Evolutionary conservation across 2,113 vertebrate species (phyloP), one percentile per base, ranked within the genome.

Genomic region (Cololabis saira): DNA sequence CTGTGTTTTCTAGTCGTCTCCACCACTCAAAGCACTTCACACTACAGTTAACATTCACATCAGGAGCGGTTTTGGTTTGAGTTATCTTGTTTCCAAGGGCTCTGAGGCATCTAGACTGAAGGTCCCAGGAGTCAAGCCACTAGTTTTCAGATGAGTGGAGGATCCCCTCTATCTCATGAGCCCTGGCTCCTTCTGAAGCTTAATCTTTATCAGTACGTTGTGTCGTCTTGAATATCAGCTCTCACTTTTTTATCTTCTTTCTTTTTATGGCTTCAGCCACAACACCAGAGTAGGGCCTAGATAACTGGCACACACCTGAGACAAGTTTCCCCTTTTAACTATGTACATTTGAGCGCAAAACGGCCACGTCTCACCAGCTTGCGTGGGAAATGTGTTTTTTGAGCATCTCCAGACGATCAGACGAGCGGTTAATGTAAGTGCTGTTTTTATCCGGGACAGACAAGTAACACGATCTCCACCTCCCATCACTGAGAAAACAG

Each of bases 401-500:
- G 74, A 65, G 69, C 58, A 64, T 68, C 65, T 64, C 1, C 11
- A 44, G 57, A 78, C 17, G 56, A 75, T 54, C 58, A 65, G 33
- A 13, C 1, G 2, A 54, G 74, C 17, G 45, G 54, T 71, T 71
- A 17, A 53, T 19, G 33, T n/a, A 60, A 67, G 19, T 5, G 40
- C 64, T 27, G 42, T 27, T 59, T 67, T 74, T 75, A 69, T 11
- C 51, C 37, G 53, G 18, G 64, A 55, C 67, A 55, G 49, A 41
- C 44, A 30, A 10, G 76, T 73, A 85, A 81, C 41, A 42, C 1
- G 18, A 87, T 71, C 74, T 64, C 41, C 17, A 19, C 43, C 45
- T 68, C 66, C 67, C 74, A 27, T 79, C 71, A 9, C 53, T 43
- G 74, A 68, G 80, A 83, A 13, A 54, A 76, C 62, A 33, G 70